Evolutionary conservation across 2,888 invertebrate genomes (phyloP).

Genomic region (Nudaria mundana): DNA sequence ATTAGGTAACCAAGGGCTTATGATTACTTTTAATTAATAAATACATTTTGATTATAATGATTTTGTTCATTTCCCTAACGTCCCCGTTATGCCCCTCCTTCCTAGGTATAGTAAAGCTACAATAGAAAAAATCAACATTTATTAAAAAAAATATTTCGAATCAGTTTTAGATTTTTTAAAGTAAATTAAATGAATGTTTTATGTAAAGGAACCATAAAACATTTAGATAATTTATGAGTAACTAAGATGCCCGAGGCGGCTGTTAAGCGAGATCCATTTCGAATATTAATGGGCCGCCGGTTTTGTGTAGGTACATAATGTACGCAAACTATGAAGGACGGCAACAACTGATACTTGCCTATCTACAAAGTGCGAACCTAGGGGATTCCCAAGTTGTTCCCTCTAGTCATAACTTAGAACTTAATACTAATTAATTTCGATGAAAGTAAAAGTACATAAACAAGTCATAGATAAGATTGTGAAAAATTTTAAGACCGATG

Average conservation of each 20-base stretch:
- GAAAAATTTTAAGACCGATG: neutral
- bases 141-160: neutral
- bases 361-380: no score
- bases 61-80: no score
- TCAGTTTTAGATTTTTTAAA: conserved; percentile 8
- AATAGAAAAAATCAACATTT: neutral
- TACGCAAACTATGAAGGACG: conserved; percentile 19
- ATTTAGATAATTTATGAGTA: conserved; percentile 26
- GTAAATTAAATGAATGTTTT: conserved; percentile 13
- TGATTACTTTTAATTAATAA: conserved; percentile 2
- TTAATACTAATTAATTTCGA: conserved; percentile 13
- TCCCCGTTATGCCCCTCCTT: no score
- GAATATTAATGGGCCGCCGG: conserved; percentile 33
- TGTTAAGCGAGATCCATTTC: conserved; percentile 34
- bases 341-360: conserved; percentile 29
- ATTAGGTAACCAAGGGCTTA: no score
- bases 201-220: conserved; percentile 20
- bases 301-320: conserved; percentile 14
- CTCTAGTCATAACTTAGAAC: conserved; percentile 12
- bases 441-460: neutral
- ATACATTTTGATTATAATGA: neutral
- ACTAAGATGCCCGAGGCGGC: conserved; percentile 26
- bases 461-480: neutral
- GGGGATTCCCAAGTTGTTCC: conserved; percentile 13
- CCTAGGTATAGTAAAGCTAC: neutral